Evolutionary conservation across 2,888 invertebrate genomes (phyloP), one percentile per base, ranked within the genome.

Genomic region (Axea sp.): DNA sequence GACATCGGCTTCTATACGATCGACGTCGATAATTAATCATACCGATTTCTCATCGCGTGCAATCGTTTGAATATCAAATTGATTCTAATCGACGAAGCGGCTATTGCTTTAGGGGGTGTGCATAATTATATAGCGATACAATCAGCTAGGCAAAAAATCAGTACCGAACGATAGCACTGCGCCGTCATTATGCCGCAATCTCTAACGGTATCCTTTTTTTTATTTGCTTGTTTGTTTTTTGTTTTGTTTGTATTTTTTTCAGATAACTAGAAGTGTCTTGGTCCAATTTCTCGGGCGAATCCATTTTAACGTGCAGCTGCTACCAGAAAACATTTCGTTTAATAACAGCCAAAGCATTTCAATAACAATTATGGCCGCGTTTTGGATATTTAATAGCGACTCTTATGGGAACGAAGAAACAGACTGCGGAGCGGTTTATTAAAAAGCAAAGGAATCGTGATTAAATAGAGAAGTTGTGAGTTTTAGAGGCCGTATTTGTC

Each of bases 41-140:
- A 31, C 30, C 45, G 60, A 60, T 73, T 65, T 73, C 65, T 65
- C 73, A 73, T 60, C 73, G 71, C 64, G 41, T 49, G 59, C 51
- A 59, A 73, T 73, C 65, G 65, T 55, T 49, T 57, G 73, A 64
- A 68, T 69, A 74, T 74, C 64, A 74, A 74, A 69, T 69, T 65
- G 74, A 74, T 74, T 74, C 64, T 65, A 74, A 74, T 74, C 74
- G 64, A 41, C 67, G 37, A 43, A 17, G 31, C 30, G 19, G 43
- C 45, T 47, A 64, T 72, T 14, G 73, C 73, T 73, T 53, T 45
- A 37, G 62, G 49, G 73, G 72, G 57, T 59, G 72, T 41, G 5
- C 51, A 24, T 68, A 73, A 73, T 73, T 68, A 68, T 35, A 59
- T 17, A 35, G 55, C 41, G 65, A 73, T 68, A 62, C 62, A 53